Evolutionary conservation across 2,888 invertebrate genomes (phyloP).

Genomic region (Aspidiotus rigidus): DNA sequence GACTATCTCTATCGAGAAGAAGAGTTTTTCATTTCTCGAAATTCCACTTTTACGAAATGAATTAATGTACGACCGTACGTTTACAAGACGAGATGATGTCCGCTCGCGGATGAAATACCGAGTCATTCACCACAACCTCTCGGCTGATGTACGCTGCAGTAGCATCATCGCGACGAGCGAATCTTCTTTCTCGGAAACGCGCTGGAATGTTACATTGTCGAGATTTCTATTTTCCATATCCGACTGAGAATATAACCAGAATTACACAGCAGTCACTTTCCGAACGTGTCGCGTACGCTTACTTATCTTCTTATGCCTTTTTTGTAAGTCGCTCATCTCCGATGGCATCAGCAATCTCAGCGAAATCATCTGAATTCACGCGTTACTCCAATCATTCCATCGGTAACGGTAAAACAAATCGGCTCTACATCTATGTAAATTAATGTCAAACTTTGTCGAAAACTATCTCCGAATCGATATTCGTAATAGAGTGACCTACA

Average conservation of each 20-base stretch:
- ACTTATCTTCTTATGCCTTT: neutral
- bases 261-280: neutral
- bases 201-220: neutral
- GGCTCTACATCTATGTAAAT: too few species aligned
- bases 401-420: too few species aligned
- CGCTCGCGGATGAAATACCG: neutral
- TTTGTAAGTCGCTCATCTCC: neutral
- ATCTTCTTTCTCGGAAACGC: constrained; percentile 2
- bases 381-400: too few species aligned
- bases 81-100: neutral
- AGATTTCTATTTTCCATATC: constrained; percentile 2
- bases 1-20: too few species aligned
- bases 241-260: neutral
- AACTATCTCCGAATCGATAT: too few species aligned
- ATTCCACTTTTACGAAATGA: too few species aligned
- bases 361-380: too few species aligned
- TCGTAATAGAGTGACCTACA: too few species aligned
- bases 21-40: too few species aligned
- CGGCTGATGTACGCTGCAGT: neutral
- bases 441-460: too few species aligned
- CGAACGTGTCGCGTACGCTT: neutral
- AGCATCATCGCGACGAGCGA: neutral
- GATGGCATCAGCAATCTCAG: too few species aligned
- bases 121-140: neutral
- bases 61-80: too few species aligned